Conservation (phyloP, 2,888 invertebrate species). For the Sisyra nigra region DNA sequence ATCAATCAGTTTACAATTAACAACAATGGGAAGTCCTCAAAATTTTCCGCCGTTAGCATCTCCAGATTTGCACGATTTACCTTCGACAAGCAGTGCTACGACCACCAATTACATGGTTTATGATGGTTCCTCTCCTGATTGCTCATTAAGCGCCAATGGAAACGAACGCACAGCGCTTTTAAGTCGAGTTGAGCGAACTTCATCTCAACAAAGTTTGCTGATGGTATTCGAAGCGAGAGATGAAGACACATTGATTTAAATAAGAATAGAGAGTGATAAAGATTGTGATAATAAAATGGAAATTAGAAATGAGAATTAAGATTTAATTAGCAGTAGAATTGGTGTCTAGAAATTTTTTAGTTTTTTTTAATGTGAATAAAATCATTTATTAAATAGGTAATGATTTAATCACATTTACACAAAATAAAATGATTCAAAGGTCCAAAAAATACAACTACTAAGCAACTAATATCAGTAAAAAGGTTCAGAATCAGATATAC, state of each 20-base stretch:
- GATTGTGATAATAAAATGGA: no score
- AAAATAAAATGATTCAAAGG: no score
- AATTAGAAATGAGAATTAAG: no score
- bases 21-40: conserved; percentile 38
- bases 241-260: conserved; percentile 70
- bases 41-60: conserved; percentile 43
- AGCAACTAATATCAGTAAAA: no score
- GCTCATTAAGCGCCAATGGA: conserved; percentile 47
- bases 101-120: conserved; percentile 32
- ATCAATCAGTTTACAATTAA: conserved; percentile 43
- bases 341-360: no score
- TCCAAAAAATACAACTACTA: no score
- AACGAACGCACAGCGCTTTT: conserved; percentile 44
- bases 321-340: no score
- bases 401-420: no score
- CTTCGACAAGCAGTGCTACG: conserved; percentile 31
- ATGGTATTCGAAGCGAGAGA: conserved; percentile 68
- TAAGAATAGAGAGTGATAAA: background rate
- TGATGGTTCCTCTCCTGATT: conserved; percentile 37
- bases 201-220: conserved; percentile 60
- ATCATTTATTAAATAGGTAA: no score
- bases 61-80: conserved; percentile 39
- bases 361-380: no score
- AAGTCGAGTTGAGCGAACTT: conserved; percentile 38
- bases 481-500: no score